phyloP scores from a whole-genome alignment of 2,113 vertebrate genomes.

The Poeciliopsis turrubarensis region DNA sequence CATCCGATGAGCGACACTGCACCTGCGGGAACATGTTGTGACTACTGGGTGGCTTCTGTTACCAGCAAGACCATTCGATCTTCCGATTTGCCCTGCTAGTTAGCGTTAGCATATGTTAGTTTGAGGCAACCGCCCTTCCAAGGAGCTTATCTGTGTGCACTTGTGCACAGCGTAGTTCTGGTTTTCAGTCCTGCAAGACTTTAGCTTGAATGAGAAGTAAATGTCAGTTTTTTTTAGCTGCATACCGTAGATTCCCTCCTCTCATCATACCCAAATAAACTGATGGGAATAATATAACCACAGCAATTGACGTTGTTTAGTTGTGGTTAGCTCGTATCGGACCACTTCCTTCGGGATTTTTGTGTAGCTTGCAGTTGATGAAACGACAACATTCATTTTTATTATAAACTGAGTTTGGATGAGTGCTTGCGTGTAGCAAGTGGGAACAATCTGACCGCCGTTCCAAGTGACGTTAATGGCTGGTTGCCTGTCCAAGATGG shows the following conservation, averaged over 20 bases:
- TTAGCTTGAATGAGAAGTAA: constrained; percentile 8
- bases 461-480: constrained; percentile 71
- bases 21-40: constrained; percentile 58
- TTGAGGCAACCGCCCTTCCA: constrained; percentile 38
- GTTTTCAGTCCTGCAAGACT: constrained; percentile 31
- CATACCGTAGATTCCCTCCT: neutral
- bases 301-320: constrained; percentile 9
- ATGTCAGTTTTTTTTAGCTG: neutral
- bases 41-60: constrained; percentile 3
- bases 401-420: neutral
- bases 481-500: constrained; percentile 96
- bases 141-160: constrained; percentile 16
- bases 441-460: constrained; percentile 51
- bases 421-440: neutral
- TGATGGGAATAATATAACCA: constrained; percentile 32
- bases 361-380: neutral
- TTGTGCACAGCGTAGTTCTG: constrained; percentile 55
- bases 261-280: neutral
- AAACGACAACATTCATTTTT: neutral
- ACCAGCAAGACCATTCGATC: neutral
- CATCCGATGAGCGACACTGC: constrained; percentile 56
- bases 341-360: neutral
- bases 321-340: neutral
- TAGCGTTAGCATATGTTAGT: neutral
- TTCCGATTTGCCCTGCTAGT: neutral